Evolutionary conservation across 2,888 invertebrate genomes (phyloP).

Genomic region (Acronicta alni): DNA sequence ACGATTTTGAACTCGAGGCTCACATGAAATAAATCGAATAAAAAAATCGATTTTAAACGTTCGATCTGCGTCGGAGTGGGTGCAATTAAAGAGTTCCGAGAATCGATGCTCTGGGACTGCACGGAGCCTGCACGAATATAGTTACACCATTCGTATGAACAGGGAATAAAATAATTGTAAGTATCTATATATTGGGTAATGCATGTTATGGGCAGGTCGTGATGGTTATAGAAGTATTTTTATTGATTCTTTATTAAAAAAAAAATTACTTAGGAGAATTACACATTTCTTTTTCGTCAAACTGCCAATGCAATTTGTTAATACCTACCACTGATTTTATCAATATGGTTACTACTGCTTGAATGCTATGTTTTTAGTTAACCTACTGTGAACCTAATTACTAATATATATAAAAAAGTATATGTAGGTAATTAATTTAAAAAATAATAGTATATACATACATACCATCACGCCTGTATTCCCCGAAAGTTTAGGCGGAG

Average conservation of each 20-base stretch:
- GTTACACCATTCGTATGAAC: slow-evolving; percentile 66
- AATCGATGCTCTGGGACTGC: slow-evolving; percentile 74
- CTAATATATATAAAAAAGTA: too few species aligned
- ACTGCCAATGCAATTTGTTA: too few species aligned
- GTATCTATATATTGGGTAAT: slow-evolving; percentile 30
- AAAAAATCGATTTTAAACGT: slow-evolving; percentile 88
- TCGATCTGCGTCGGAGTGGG: slow-evolving; percentile 85
- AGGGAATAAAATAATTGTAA: slow-evolving; percentile 58
- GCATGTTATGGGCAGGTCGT: slow-evolving; percentile 32
- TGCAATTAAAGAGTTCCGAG: slow-evolving; percentile 88
- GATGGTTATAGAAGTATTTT: slow-evolving; percentile 4
- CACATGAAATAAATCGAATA: slow-evolving; percentile 86
- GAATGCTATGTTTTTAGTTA: too few species aligned
- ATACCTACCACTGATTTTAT: too few species aligned
- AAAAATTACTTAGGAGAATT: too few species aligned
- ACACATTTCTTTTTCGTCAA: too few species aligned
- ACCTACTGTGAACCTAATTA: too few species aligned
- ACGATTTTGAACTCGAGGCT: slow-evolving; percentile 79
- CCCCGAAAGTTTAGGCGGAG: too few species aligned
- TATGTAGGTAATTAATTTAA: too few species aligned
- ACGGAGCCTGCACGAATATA: slow-evolving; percentile 75
- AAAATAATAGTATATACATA: too few species aligned
- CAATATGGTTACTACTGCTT: too few species aligned
- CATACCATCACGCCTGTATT: too few species aligned
- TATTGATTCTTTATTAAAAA: background rate